Conservation (phyloP, 2,113 vertebrate genomes). For the Nothobranchius kuhntae region DNA sequence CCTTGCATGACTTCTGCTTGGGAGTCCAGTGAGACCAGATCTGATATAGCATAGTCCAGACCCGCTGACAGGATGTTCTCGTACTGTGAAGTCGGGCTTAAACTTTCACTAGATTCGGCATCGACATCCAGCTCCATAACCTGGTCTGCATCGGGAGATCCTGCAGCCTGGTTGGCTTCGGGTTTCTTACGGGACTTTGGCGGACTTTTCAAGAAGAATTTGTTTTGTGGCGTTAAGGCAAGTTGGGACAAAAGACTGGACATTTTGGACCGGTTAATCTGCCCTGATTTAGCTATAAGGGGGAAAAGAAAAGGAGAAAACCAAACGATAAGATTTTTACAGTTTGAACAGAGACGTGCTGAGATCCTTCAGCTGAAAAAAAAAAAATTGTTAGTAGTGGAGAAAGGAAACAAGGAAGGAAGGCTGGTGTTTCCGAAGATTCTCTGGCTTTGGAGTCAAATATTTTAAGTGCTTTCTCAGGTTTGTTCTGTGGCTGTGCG, state of each 20-base stretch:
- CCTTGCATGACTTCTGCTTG: slow-evolving; percentile 86
- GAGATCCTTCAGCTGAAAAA: background rate
- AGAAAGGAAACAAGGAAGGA: background rate
- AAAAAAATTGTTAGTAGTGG: slow-evolving; percentile 29
- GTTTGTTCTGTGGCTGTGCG: slow-evolving; percentile 4
- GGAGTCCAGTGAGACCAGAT: slow-evolving; percentile 79
- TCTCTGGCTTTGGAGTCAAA: background rate
- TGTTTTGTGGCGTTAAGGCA: slow-evolving; percentile 81
- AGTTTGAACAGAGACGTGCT: slow-evolving; percentile 2
- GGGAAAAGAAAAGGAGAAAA: slow-evolving; percentile 54
- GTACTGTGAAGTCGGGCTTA: slow-evolving; percentile 47
- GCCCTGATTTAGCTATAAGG: slow-evolving; percentile 81
- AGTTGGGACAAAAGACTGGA: slow-evolving; percentile 86
- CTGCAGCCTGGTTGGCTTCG: slow-evolving; percentile 37
- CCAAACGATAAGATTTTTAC: slow-evolving; percentile 42
- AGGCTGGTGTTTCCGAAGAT: background rate
- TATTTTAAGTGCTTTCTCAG: background rate
- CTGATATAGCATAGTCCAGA: slow-evolving; percentile 71
- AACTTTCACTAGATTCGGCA: slow-evolving; percentile 41
- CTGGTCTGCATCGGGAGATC: slow-evolving; percentile 40
- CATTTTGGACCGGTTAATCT: slow-evolving; percentile 81
- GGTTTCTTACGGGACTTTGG: slow-evolving; percentile 75
- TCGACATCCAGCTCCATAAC: slow-evolving; percentile 37
- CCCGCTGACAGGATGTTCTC: slow-evolving; percentile 53
- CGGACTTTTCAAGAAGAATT: slow-evolving; percentile 76